Conservation (phyloP, 2,888 invertebrate genomes). For the Drosophila peninsularis region DNA sequence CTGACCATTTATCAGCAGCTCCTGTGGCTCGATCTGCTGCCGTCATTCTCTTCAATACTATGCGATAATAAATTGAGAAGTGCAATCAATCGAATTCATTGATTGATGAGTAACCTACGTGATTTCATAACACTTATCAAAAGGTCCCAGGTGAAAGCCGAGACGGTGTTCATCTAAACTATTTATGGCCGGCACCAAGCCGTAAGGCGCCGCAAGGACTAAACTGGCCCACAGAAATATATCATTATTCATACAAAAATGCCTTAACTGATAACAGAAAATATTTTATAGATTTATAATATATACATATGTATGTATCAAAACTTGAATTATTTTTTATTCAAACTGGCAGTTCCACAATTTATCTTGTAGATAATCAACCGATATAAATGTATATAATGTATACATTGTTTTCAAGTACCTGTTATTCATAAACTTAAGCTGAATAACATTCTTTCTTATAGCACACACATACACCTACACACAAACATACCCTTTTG, state of each 20-base stretch:
- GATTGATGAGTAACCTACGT: conserved; percentile 23
- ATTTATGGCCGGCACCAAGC: too few species aligned
- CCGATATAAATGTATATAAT: background rate
- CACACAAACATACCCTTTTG: conserved; percentile 7
- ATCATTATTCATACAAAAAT: too few species aligned
- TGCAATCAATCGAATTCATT: background rate
- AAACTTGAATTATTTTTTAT: background rate
- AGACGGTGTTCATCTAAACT: background rate
- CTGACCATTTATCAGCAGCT: conserved; percentile 42
- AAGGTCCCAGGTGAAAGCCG: conserved; percentile 17
- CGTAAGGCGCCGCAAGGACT: background rate
- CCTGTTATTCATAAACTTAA: background rate
- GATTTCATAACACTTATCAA: conserved; percentile 30
- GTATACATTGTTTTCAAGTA: background rate
- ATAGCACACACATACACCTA: background rate
- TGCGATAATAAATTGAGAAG: background rate
- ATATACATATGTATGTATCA: too few species aligned
- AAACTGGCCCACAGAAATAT: conserved; percentile 21
- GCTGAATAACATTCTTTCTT: conserved; percentile 6
- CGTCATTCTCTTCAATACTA: conserved; percentile 4
- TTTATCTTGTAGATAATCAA: background rate
- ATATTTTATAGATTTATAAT: too few species aligned
- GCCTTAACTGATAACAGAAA: too few species aligned
- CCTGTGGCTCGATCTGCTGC: conserved; percentile 37
- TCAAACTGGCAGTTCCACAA: background rate